A percentile compares a stretch with the other conserved stretches of the same genome.
Evolutionary conservation across 2,113 vertebrate genomes (phyloP).

Genomic region (Pelodiscus sinensis): DNA sequence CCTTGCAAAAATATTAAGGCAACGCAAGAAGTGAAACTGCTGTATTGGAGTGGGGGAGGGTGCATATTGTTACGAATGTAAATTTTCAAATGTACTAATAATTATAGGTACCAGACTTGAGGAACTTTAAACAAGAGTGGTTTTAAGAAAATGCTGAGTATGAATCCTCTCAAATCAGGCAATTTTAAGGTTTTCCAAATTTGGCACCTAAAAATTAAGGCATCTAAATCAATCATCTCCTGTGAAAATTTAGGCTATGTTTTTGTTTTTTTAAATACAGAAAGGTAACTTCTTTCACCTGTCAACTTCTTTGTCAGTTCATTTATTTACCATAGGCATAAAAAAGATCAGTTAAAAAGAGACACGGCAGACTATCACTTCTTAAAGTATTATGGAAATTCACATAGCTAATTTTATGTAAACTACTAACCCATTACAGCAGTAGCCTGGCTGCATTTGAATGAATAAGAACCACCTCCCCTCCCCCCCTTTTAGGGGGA

Average conservation of each 20-base stretch:
- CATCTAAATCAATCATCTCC: not conserved
- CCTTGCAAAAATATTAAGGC: not conserved
- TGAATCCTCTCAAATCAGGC: not conserved
- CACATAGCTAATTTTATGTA: too few species aligned
- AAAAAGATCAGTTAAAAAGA: not conserved
- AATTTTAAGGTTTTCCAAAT: not conserved
- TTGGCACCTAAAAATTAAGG: not conserved
- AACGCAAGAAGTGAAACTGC: not conserved
- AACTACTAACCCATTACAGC: not conserved
- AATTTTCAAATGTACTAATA: not conserved
- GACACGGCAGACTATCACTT: not conserved
- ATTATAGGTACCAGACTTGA: not conserved
- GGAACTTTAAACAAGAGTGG: not conserved
- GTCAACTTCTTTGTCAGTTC: not conserved
- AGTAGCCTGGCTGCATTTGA: not conserved
- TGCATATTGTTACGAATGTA: not conserved
- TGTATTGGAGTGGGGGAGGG: not conserved
- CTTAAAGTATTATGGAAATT: not conserved
- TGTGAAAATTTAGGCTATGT: not conserved
- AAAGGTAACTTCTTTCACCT: not conserved
- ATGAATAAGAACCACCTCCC: not conserved
- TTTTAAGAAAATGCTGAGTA: not conserved
- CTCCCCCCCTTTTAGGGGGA: not conserved
- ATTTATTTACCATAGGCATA: accelerated
- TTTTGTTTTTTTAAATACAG: not conserved